phyloP scores from a whole-genome alignment of 2,113 vertebrate genomes.

The Cavia aperea region DNA sequence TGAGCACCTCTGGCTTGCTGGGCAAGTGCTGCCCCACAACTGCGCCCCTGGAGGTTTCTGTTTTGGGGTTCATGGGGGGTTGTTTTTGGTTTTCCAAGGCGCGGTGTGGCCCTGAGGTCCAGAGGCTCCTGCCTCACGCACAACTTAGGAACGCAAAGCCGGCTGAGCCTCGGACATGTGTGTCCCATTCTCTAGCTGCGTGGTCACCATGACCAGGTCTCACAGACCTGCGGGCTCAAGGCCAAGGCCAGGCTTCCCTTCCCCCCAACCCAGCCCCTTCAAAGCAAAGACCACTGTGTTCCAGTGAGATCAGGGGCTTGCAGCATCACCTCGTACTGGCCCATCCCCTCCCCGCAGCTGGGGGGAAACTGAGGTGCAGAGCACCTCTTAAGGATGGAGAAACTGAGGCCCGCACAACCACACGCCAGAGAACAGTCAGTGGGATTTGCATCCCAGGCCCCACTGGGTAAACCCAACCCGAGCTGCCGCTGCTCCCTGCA shows the following conservation, averaged over 20 bases:
- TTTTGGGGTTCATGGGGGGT: not conserved
- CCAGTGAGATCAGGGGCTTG: not conserved
- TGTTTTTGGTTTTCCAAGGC: too few species aligned
- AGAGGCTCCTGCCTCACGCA: not conserved
- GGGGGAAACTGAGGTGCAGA: not conserved
- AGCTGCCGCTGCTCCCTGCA: not conserved
- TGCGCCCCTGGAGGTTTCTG: not conserved
- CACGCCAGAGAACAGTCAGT: fast-evolving
- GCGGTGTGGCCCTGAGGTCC: not conserved
- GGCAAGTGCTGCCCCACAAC: not conserved
- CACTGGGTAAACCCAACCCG: fast-evolving
- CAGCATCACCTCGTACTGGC: not conserved
- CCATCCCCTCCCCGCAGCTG: not conserved
- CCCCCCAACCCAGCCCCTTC: not conserved
- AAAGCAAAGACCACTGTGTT: not conserved
- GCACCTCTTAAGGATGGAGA: not conserved
- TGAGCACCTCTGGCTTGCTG: not conserved
- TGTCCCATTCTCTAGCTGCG: not conserved
- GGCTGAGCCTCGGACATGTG: not conserved
- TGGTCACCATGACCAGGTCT: not conserved
- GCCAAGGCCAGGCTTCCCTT: not conserved
- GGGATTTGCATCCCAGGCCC: not conserved
- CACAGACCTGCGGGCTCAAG: not conserved
- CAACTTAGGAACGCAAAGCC: fast-evolving
- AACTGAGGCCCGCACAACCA: not conserved